Conservation (phyloP, 2,888 invertebrate species). For the Orthonevra nobilis region DNA sequence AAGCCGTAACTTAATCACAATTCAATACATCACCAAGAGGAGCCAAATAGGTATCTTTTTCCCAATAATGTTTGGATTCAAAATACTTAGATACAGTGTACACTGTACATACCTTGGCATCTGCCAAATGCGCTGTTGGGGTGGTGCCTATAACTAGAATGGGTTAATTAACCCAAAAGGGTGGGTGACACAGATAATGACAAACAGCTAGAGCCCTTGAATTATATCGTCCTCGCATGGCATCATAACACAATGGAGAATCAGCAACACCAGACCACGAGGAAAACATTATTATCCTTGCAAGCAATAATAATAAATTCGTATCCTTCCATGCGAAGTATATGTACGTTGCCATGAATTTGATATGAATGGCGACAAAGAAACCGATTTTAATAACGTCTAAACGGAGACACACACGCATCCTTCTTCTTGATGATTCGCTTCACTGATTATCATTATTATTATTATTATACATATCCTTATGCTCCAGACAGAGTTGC, state of each 20-base stretch:
- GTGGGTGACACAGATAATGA: constrained; percentile 1
- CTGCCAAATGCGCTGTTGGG: not conserved
- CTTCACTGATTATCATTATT: constrained; percentile 37
- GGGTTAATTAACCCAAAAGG: constrained; percentile 55
- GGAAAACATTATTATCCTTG: constrained; percentile 50
- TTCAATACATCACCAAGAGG: constrained; percentile 39
- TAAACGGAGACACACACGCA: constrained; percentile 15
- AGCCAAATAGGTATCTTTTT: constrained; percentile 10
- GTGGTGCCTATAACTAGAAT: constrained; percentile 26
- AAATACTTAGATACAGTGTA: constrained; percentile 3
- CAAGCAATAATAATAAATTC: constrained; percentile 58
- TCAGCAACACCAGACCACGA: constrained; percentile 40
- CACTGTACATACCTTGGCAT: not conserved
- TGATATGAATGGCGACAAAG: constrained; percentile 59
- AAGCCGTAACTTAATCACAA: constrained; percentile 36
- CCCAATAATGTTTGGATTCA: constrained; percentile 2
- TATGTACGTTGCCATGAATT: constrained; percentile 57
- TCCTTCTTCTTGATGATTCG: no score
- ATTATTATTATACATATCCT: constrained; percentile 44
- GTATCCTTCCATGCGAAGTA: constrained; percentile 50
- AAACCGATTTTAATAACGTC: constrained; percentile 42
- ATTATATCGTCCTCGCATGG: constrained; percentile 63
- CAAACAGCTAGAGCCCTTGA: constrained; percentile 22
- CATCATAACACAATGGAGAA: constrained; percentile 48
- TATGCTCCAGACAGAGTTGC: constrained; percentile 21